phyloP scores from a whole-genome alignment of 2,888 invertebrate genomes.

The Spisula subtruncata region DNA sequence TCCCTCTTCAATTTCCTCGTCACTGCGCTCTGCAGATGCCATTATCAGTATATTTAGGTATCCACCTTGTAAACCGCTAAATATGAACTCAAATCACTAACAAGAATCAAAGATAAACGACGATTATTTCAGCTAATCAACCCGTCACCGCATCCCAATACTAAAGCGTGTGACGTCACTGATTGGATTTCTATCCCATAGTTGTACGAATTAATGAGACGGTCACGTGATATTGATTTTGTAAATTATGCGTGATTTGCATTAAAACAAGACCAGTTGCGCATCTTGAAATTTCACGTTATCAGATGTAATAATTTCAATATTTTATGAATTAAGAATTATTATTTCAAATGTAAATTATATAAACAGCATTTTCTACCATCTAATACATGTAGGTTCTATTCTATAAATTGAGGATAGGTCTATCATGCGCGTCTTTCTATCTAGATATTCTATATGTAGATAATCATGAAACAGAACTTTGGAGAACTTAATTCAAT shows the following conservation, averaged over 20 bases:
- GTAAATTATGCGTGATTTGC: constrained; percentile 39
- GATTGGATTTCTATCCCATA: constrained; percentile 83
- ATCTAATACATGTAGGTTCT: no score
- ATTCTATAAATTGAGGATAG: no score
- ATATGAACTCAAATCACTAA: neutral
- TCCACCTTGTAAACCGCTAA: constrained; percentile 27
- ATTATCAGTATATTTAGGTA: constrained; percentile 31
- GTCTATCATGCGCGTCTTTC: no score
- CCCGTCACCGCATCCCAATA: constrained; percentile 72
- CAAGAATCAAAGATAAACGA: constrained; percentile 20
- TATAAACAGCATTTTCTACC: no score
- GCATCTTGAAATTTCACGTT: neutral
- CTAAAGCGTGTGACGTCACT: constrained; percentile 81
- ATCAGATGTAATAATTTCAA: neutral
- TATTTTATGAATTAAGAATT: neutral
- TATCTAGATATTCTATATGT: no score
- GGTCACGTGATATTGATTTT: constrained; percentile 68
- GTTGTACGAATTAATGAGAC: constrained; percentile 67
- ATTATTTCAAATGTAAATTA: neutral
- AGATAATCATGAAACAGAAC: no score
- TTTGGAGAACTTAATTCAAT: no score
- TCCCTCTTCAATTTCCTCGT: constrained; percentile 79
- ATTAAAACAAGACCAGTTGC: constrained; percentile 37
- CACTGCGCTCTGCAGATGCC: constrained; percentile 72
- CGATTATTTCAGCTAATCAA: constrained; percentile 50